Conservation (phyloP, 2,888 invertebrate species). For the Apamea crenata region DNA sequence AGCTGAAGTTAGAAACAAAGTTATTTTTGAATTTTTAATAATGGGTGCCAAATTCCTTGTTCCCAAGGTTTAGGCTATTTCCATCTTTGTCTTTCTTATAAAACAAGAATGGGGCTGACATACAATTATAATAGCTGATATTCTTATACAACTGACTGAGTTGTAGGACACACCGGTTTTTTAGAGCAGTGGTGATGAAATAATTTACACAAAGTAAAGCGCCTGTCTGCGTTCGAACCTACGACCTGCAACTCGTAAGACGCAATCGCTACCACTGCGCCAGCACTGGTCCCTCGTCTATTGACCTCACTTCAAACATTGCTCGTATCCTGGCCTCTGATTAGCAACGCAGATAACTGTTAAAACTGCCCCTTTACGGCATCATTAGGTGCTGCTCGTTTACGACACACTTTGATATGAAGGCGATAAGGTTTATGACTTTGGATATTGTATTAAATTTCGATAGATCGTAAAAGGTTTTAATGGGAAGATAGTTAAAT, state of each 20-base stretch:
- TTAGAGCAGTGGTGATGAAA: not conserved
- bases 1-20: constrained; percentile 9
- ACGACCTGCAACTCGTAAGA: not conserved
- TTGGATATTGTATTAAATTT: constrained; percentile 61
- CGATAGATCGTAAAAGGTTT: constrained; percentile 49
- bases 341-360: constrained; percentile 22
- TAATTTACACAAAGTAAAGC: not conserved
- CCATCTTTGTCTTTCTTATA: no score
- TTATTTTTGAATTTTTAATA: not conserved
- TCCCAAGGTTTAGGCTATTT: no score
- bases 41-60: not conserved
- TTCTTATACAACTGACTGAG: no score
- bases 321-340: not conserved
- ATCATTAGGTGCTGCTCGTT: constrained; percentile 50
- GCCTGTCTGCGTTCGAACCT: not conserved
- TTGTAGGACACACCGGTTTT: no score
- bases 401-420: constrained; percentile 52
- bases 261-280: not conserved
- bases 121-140: no score
- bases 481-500: constrained; percentile 33
- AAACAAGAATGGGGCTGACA: no score
- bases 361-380: constrained; percentile 31
- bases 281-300: not conserved
- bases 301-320: not conserved
- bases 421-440: constrained; percentile 57